phyloP scores from a whole-genome alignment of 2,888 invertebrate genomes.

The Rhagonycha fulva region DNA sequence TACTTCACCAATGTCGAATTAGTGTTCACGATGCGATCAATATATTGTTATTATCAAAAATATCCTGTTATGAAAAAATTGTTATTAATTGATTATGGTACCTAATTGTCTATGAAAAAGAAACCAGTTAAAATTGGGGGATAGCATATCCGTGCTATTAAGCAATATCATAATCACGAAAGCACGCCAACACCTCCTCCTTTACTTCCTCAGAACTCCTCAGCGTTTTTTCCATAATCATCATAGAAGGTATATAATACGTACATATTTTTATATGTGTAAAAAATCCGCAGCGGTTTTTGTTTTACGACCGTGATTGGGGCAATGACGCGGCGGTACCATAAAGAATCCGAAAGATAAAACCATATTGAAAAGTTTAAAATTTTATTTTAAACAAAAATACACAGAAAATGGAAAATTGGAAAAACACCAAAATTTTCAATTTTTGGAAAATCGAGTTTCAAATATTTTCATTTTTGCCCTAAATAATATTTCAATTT shows the following conservation, averaged over 20 bases:
- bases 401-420: too few relatives aligned
- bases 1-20: slow-evolving; percentile 33
- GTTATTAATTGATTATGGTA: background rate
- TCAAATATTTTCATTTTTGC: background rate
- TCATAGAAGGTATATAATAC: background rate
- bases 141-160: background rate
- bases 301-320: background rate
- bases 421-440: too few relatives aligned
- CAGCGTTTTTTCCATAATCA: background rate
- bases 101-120: background rate
- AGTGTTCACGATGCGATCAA: slow-evolving; percentile 25
- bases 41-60: slow-evolving; percentile 22
- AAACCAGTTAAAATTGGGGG: background rate
- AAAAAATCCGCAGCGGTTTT: background rate
- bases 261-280: background rate
- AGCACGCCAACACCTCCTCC: background rate
- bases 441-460: background rate
- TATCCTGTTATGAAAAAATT: slow-evolving; percentile 14
- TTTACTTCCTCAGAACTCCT: background rate
- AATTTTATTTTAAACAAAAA: too few relatives aligned
- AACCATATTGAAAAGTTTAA: background rate
- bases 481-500: background rate
- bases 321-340: background rate
- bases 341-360: background rate
- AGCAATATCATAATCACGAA: background rate